Base-by-base conservation (phyloP, 2,113 vertebrate genomes). In the Podiceps cristatus region DNA sequence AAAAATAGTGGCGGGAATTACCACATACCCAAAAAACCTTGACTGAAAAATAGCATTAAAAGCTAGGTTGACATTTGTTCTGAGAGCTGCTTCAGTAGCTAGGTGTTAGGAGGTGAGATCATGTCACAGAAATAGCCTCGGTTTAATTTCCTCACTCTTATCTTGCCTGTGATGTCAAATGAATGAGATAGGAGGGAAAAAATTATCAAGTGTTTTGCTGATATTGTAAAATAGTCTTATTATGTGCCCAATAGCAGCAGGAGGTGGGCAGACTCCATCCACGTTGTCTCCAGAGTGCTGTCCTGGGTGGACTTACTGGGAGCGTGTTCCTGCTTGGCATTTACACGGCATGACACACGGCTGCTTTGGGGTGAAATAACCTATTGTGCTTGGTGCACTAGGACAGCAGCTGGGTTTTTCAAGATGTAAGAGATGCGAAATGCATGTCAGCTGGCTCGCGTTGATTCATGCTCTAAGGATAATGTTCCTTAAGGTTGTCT, bases 401-500 rank as follows among this genome's bases (percentile, higher is more conserved):
- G 64, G 55, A 8, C 88, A 96, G 79, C 95, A 97, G 91, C 94
- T 88, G 71, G 86, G 75, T 63, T 94, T 92, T 63, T 72, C 16
- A 31, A 93, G 96, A 89, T 94, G 86, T 31, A 25, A 88, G 92
- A 88, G 94, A 93, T 92, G 92, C 7, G 42, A 96, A 96, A 95
- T 76, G 33, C 88, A 24, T 96, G 94, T 96, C 92, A 96, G 87
- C 96, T 91, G 90, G 74, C 96, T 97, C 20, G 1, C 90, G 96
- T 97, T 96, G 87, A 88, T 94, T 97, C 90, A 95, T 86, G 87
- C 93, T 97, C 73, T 74, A 83, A 94, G 90, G 93, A 90, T 97
- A 95, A 86, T 72, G 90, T 93, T 89, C 90, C 87, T 91, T 89
- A 95, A 98, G 83, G 91, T 94, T 94, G 95, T 95, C 90, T 97